phyloP scores from a whole-genome alignment of 2,888 invertebrate genomes.

The Nymphalis polychloros region DNA sequence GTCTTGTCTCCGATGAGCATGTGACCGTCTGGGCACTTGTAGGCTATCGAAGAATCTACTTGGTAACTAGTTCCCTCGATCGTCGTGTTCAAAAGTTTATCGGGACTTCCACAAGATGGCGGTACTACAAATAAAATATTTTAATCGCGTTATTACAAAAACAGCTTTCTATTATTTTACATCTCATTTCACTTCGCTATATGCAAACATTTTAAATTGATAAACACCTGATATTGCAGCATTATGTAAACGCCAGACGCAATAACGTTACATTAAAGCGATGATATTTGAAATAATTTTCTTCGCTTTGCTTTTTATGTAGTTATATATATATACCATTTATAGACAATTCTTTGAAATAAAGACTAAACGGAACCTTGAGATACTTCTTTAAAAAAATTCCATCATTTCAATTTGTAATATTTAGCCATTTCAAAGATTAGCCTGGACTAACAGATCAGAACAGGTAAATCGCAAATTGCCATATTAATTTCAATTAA shows the following conservation, averaged over 20 bases:
- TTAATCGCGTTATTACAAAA: background rate
- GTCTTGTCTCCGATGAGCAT: conserved; percentile 86
- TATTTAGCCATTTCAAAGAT: too few species aligned
- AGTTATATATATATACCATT: background rate
- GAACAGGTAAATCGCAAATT: too few species aligned
- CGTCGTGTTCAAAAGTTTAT: conserved; percentile 91
- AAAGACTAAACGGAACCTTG: too few species aligned
- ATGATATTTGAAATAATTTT: conserved; percentile 24
- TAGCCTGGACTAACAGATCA: too few species aligned
- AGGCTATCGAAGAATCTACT: conserved; percentile 87
- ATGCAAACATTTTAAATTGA: conserved; percentile 2
- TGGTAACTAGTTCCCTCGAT: conserved; percentile 85
- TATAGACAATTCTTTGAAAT: background rate
- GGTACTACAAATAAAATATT: conserved; percentile 83
- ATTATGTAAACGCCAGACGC: conserved; percentile 24
- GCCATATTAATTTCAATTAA: too few species aligned
- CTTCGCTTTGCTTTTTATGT: conserved; percentile 18
- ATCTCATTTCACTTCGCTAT: conserved; percentile 6
- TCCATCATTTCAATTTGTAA: too few species aligned
- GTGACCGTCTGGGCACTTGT: conserved; percentile 91
- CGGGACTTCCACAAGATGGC: conserved; percentile 93
- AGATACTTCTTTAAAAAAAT: too few species aligned
- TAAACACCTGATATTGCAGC: conserved; percentile 14
- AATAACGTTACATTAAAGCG: conserved; percentile 23
- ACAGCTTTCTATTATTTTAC: background rate